Evolutionary conservation across 2,888 invertebrate species (phyloP), one percentile per base, ranked within the genome.

Genomic region (Chloromyia formosa): DNA sequence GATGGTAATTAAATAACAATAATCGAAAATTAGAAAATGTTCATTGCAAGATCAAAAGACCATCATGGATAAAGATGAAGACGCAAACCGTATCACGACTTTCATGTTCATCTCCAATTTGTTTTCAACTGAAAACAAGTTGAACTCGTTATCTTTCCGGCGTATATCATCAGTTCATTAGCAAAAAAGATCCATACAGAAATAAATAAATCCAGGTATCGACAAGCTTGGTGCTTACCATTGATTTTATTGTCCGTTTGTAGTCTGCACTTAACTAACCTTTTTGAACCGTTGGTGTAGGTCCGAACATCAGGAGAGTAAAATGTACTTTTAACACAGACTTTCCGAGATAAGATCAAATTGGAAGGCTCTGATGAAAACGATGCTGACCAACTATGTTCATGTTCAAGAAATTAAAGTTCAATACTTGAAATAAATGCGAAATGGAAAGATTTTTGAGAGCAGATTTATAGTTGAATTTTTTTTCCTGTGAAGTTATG

Each of bases 1-100:
- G 49, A 49, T 49, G 49, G 49, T 49, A 49, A 49, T 49, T 49
- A 49, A 49, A 49, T 49, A 49, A 49, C 49, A 49, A 12, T 49
- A 12, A n/a, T 12, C 12, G 2, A 12, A 49, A 49, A 49, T n/a
- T n/a, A 49, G 49, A 49, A 49, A 49, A n/a, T 49, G 49, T n/a
- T 49, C 12, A 49, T n/a, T 49, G 12, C 49, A 49, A n/a, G 16
- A 12, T 49, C 12, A 12, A 49, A 49, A n/a, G 14, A 49, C 16
- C 12, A 49, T 49, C 49, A n/a, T 49, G 16, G 2, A 49, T 12
- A n/a, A 49, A 49, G 16, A 49, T 49, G 49, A 49, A 35, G 27
- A 35, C 7, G 27, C 27, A 2, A 49, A 49, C 49, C 3, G 10
- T 49, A n/a, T 49, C 49, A 49, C 49, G 49, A 49, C 10, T 49